phyloP scores from a whole-genome alignment of 2,797 vertebrate genomes.

The Epinephelus malabaricus region DNA sequence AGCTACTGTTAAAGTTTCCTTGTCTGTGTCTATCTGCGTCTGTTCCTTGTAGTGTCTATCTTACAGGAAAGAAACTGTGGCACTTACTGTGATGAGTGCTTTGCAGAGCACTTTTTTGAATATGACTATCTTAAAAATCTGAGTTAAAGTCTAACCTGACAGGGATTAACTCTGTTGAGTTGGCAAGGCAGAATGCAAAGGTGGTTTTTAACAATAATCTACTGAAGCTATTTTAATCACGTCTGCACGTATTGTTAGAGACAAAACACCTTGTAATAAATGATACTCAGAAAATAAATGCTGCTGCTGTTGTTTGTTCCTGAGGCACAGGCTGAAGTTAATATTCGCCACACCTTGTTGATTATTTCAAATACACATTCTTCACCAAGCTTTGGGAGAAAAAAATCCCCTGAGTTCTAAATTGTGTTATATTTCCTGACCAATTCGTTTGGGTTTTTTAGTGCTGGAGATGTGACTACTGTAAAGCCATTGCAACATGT shows the following conservation, averaged over 20 bases:
- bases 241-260: slow-evolving; percentile 2
- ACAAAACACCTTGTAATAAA: not conserved
- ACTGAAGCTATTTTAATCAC: slow-evolving; percentile 27
- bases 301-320: slow-evolving; percentile 1
- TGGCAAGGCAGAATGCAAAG: not conserved
- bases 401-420: not conserved
- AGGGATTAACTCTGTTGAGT: not conserved
- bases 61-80: not conserved
- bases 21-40: no score
- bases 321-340: slow-evolving; percentile 15
- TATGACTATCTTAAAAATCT: not conserved
- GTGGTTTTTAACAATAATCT: not conserved
- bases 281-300: slow-evolving; percentile 5
- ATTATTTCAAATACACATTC: slow-evolving; percentile 25
- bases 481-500: not conserved
- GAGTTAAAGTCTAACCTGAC: not conserved
- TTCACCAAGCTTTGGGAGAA: slow-evolving; percentile 1
- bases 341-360: not conserved
- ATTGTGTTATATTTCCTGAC: not conserved
- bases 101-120: not conserved
- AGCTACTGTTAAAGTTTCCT: not conserved
- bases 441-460: not conserved
- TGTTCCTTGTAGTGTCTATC: no score
- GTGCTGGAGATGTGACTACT: not conserved
- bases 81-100: not conserved